Evolutionary conservation across 1,140 invertebrate genomes (phyloP), one percentile per base, ranked within the genome.

Genomic region (Hycleus cichorii): DNA sequence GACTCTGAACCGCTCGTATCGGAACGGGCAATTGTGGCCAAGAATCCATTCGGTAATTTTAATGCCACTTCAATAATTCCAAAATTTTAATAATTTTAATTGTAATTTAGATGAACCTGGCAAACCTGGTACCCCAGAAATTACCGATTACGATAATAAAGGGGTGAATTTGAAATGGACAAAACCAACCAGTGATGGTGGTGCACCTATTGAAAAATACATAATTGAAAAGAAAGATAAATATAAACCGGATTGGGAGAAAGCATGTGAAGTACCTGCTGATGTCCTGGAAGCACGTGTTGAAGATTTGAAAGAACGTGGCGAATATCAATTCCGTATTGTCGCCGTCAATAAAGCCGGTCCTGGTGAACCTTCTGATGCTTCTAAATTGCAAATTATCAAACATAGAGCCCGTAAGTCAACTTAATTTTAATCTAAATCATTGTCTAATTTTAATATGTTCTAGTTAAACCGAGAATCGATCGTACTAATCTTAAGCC

Each of bases 281-380:
- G 84, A 84, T 63, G 77, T 83, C 51, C 74, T 85, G 0, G 83
- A 87, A 60, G 91, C 83, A 39, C 88, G 89, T 73, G 88, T 98
- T 10, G 83, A 85, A 12, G 91, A 90, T 63, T 75, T 99, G 3
- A 93, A 91, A 63, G 91, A 97, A 75, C 87, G 91, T 44, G 88
- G 88, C 42, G 90, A 96, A 75, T 97, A 93, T 75, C 90, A 97
- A 74, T 98, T 99, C 80, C 80, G 96, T 52, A 83, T 99, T 2
- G 83, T 92, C 64, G 95, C 97, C 7, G 88, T 97, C 12, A 99
- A 99, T 77, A 97, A 97, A 77, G 95, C 94, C 47, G 97, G 97
- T 44, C 83, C 80, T 4, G 95, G 93, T 1, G 87, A 89, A 44
- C 86, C 95, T n/a, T 97, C 94, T 24, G 94, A 97, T 64, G 86